Evolutionary conservation across 1,140 invertebrate species (phyloP), one percentile per base, ranked within the genome.

Genomic region (Euura saliciscinereae): DNA sequence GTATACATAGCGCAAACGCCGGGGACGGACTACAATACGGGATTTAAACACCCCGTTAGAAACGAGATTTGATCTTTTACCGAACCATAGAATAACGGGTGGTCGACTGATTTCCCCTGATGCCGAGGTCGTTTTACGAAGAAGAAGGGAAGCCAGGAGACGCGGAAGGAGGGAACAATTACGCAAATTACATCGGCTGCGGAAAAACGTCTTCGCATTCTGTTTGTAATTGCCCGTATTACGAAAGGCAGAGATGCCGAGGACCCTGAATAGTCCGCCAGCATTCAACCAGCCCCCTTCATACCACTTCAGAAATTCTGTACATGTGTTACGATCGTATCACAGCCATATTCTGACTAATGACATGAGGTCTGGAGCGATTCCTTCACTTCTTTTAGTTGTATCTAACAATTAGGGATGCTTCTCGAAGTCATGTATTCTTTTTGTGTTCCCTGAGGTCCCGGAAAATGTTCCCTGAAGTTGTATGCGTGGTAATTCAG

Each of bases 161-260:
- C 51, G 10, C 51, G 5, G 8, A 59, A 6, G 13, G 51, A 59
- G 51, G 13, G 51, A 3, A 59, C 51, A 59, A 59, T 59, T 6
- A 59, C 8, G 51, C 51, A 59, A 59, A 59, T 59, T 8, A n/a
- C 51, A n/a, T 59, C 51, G 51, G 51, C 51, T 59, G 51, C 51
- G 51, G 6, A n/a, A n/a, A 28, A 59, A 59, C 51, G 51, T 59
- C 51, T 59, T 59, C 51, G 51, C 51, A 59, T 59, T 59, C 51
- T 6, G 51, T 59, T n/a, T 11, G 51, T 59, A 59, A 59, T 59
- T 59, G 51, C 51, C 51, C 3, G 51, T 59, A 59, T 59, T 59
- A 59, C 51, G 0, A 8, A n/a, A 59, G 51, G 3, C 51, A 8
- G 13, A 59, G 3, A n/a, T 8, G 3, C 51, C 10, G 51, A 59